A percentile compares a stretch with the other conserved stretches of the same genome.
Evolutionary conservation across 2,888 invertebrate species (phyloP).

Genomic region (Spisula subtruncata): DNA sequence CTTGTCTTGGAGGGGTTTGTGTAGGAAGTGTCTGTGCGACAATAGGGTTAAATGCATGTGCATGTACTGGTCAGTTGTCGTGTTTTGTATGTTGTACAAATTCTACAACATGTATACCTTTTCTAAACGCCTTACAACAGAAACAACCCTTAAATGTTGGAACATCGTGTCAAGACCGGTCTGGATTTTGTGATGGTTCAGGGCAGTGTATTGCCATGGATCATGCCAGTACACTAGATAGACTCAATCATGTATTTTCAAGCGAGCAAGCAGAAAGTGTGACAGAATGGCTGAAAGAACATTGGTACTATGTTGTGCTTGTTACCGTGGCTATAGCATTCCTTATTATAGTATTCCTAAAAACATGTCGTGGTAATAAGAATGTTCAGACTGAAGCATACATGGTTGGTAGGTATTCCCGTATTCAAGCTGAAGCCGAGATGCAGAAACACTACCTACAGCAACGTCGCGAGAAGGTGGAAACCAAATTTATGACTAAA

Average conservation of each 20-base stretch:
- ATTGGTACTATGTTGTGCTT: conserved; percentile 76
- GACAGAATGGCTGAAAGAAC: conserved; percentile 67
- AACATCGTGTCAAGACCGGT: conserved; percentile 68
- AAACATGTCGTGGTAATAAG: conserved; percentile 64
- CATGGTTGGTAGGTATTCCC: conserved; percentile 72
- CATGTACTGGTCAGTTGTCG: conserved; percentile 59
- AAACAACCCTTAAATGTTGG: conserved; percentile 55
- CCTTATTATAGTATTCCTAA: conserved; percentile 65
- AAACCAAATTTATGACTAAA: conserved; percentile 56
- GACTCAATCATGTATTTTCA: conserved; percentile 66
- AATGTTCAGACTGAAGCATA: conserved; percentile 73
- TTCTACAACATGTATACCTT: conserved; percentile 62
- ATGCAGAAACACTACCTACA: conserved; percentile 66
- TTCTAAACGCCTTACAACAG: conserved; percentile 31
- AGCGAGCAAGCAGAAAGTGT: conserved; percentile 57
- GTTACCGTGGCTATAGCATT: conserved; percentile 51
- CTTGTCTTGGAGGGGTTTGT: conserved; percentile 75
- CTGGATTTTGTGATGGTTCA: conserved; percentile 70
- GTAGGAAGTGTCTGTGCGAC: conserved; percentile 71
- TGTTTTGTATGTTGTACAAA: conserved; percentile 77
- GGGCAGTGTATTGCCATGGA: conserved; percentile 68
- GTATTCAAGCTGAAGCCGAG: conserved; percentile 71
- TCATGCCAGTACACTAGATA: conserved; percentile 60
- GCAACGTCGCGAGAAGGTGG: conserved; percentile 54
- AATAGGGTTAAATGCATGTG: conserved; percentile 69